Evolutionary conservation across 1,140 invertebrate genomes (phyloP).

Genomic region (Solen grandis): DNA sequence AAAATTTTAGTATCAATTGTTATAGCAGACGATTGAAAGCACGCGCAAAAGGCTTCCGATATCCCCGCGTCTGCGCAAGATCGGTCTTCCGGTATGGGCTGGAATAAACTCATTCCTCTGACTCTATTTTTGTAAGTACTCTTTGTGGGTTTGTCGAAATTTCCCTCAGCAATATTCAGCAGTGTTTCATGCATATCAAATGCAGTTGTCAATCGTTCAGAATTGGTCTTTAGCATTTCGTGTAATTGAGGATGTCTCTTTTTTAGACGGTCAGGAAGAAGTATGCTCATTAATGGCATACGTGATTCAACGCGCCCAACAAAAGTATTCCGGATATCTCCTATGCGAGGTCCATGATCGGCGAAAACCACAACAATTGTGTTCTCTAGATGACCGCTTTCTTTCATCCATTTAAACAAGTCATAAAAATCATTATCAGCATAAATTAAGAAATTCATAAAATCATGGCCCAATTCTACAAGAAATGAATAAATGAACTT

Average conservation of each 20-base stretch:
- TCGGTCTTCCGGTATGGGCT: background rate
- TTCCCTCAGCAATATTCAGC: background rate
- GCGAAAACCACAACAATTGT: constrained; percentile 1
- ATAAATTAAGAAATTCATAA: background rate
- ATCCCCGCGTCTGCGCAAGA: constrained; percentile 1
- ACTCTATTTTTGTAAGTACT: background rate
- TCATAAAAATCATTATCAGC: background rate
- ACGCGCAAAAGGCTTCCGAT: constrained; percentile 15
- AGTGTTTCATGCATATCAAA: constrained; percentile 10
- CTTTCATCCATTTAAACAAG: constrained; percentile 16
- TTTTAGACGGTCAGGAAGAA: background rate
- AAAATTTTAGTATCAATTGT: background rate
- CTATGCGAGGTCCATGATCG: constrained; percentile 10
- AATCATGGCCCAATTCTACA: background rate
- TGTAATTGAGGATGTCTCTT: background rate
- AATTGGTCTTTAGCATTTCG: background rate
- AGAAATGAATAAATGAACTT: constrained; percentile 1
- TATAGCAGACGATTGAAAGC: background rate
- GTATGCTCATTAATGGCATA: constrained; percentile 15
- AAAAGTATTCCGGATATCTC: constrained; percentile 2
- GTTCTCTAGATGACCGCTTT: constrained; percentile 4
- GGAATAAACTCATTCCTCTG: constrained; percentile 12
- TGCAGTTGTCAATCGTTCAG: background rate
- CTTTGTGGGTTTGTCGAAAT: background rate
- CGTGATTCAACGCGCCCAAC: constrained; percentile 4